Percentiles rank a stretch among this genome's conserved stretches.
phyloP scores from a whole-genome alignment of 2,888 invertebrate genomes.

The Pseudanteris insignis region DNA sequence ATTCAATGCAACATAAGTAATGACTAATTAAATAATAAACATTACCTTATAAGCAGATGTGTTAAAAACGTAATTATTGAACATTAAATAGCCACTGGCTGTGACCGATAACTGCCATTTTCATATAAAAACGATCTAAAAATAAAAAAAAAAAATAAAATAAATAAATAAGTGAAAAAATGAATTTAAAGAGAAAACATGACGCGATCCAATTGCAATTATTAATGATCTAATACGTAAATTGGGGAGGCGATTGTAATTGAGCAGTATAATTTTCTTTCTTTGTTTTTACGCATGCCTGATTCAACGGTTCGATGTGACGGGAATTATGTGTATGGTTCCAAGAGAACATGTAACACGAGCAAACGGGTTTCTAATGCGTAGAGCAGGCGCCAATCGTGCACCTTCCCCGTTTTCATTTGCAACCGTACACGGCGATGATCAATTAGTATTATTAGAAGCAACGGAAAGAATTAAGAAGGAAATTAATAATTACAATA shows the following conservation, averaged over 20 bases:
- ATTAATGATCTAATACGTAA: slow-evolving; percentile 16
- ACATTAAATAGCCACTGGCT: slow-evolving; percentile 65
- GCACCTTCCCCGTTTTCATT: slow-evolving; percentile 1
- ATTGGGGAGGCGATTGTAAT: slow-evolving; percentile 15
- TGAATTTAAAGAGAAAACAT: not conserved
- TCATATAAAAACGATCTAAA: slow-evolving; percentile 62
- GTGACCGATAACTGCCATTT: slow-evolving; percentile 68
- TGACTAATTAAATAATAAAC: slow-evolving; percentile 8
- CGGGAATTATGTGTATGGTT: slow-evolving; percentile 3
- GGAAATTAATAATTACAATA: slow-evolving; percentile 7
- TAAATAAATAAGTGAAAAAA: slow-evolving; percentile 40
- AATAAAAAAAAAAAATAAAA: too few relatives aligned
- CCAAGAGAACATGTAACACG: slow-evolving; percentile 4
- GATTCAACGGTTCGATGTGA: not conserved
- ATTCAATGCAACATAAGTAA: slow-evolving; percentile 7
- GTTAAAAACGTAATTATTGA: slow-evolving; percentile 49
- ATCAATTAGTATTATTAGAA: slow-evolving; percentile 6
- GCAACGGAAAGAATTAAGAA: slow-evolving; percentile 14
- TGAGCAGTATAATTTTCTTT: slow-evolving; percentile 12
- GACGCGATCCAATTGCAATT: slow-evolving; percentile 1
- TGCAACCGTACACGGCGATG: slow-evolving; percentile 16
- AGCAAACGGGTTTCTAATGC: slow-evolving; percentile 2
- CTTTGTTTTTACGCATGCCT: not conserved
- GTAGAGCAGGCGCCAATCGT: slow-evolving; percentile 23
- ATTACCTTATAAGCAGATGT: slow-evolving; percentile 11